These are phyloP conservation scores for Hephaestus fuliginosus DNA, from an alignment of 2,797 vertebrate genomes.

Conservation along the genomic window DNA sequence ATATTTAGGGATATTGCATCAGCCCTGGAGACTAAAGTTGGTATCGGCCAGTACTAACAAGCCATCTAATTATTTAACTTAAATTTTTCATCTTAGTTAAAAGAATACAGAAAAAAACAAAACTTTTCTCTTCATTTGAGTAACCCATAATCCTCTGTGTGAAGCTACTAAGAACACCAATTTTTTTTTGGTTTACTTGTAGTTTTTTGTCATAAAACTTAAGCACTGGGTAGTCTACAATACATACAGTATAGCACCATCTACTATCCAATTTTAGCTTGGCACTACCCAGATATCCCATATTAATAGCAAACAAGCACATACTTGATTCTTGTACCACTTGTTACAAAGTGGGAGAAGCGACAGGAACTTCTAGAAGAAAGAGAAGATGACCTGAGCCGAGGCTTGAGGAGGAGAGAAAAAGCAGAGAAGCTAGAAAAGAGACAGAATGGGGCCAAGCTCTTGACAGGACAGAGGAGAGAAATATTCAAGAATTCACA, in stretches of 20 bases:
- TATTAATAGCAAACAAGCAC: constrained; percentile 6
- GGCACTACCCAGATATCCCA: not conserved
- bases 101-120: not conserved
- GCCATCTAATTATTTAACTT: not conserved
- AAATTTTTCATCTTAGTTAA: not conserved
- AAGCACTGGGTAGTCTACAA: not conserved
- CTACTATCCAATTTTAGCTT: constrained; percentile 4
- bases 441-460: constrained; percentile 77
- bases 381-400: constrained; percentile 31
- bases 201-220: not conserved
- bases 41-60: not conserved
- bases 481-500: constrained; percentile 65
- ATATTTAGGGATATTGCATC: not conserved
- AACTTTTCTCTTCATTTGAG: not conserved
- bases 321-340: constrained; percentile 15
- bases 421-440: constrained; percentile 49
- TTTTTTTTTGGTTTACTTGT: not conserved
- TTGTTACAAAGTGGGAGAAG: constrained; percentile 20
- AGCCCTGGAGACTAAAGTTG: not conserved
- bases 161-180: not conserved
- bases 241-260: not conserved
- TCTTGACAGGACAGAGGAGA: constrained; percentile 66
- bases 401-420: constrained; percentile 43
- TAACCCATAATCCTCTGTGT: not conserved
- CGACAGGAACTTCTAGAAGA: constrained; percentile 34